Percentiles rank a stretch among this genome's conserved stretches.
Evolutionary conservation across 2,888 invertebrate genomes (phyloP).

Genomic region (Melinopterus prodromus): DNA sequence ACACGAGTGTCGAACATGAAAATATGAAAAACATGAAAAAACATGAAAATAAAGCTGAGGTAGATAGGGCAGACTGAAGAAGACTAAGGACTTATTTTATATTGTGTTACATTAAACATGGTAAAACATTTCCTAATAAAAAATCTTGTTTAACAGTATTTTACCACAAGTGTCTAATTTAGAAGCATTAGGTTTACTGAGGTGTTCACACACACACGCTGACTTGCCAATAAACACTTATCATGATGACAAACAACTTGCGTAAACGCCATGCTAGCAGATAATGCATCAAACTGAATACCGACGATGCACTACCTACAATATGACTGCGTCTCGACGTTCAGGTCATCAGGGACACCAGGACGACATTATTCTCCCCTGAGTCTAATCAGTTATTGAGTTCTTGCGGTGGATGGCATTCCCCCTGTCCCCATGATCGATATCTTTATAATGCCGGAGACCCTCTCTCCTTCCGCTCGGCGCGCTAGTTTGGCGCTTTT

Average conservation of each 20-base stretch:
- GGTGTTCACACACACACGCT: not conserved
- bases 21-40: too few relatives aligned
- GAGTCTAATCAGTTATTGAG: slow-evolving; percentile 38
- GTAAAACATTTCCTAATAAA: too few relatives aligned
- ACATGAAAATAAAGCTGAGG: too few relatives aligned
- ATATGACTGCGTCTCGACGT: slow-evolving; percentile 30
- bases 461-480: slow-evolving; percentile 16
- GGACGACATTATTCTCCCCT: slow-evolving; percentile 35
- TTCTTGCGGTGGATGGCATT: slow-evolving; percentile 19
- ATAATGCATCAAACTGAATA: not conserved
- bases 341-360: slow-evolving; percentile 28
- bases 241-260: not conserved
- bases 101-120: too few relatives aligned
- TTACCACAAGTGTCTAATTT: too few relatives aligned
- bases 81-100: too few relatives aligned
- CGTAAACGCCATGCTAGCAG: not conserved
- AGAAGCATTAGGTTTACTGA: too few relatives aligned
- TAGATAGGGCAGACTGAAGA: too few relatives aligned
- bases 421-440: slow-evolving; percentile 31
- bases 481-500: slow-evolving; percentile 25
- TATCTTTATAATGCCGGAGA: slow-evolving; percentile 34
- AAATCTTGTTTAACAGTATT: too few relatives aligned
- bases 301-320: slow-evolving; percentile 28
- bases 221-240: not conserved
- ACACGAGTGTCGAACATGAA: too few relatives aligned